These are phyloP conservation scores for Euleptes europaea DNA, from an alignment of 2,113 vertebrate species.

Conservation along the genomic window DNA sequence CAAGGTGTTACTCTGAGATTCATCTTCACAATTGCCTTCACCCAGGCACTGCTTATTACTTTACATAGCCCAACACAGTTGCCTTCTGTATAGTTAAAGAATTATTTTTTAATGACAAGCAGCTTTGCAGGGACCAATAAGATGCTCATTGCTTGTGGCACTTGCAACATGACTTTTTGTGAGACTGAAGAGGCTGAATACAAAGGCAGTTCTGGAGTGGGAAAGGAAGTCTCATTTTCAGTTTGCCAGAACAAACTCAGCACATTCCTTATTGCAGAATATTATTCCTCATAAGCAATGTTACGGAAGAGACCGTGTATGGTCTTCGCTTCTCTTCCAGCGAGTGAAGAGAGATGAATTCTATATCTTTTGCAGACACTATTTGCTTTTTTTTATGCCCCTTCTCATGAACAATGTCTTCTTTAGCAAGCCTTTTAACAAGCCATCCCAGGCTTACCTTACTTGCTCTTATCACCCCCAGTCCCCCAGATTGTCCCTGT, in stretches of 20 bases:
- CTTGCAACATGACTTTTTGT: background rate
- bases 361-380: background rate
- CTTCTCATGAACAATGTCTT: background rate
- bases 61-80: background rate
- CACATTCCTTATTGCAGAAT: background rate
- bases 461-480: background rate
- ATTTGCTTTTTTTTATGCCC: background rate
- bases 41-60: background rate
- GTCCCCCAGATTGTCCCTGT: background rate
- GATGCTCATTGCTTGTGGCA: background rate
- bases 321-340: background rate
- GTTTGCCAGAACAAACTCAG: background rate
- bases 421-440: background rate
- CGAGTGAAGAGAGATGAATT: background rate
- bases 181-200: background rate
- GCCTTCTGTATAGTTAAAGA: background rate
- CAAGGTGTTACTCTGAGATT: background rate
- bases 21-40: constrained; percentile 12
- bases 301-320: background rate
- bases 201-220: background rate
- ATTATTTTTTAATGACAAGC: fast-evolving
- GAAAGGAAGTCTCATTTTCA: background rate
- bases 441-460: background rate
- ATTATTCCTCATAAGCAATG: background rate
- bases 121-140: background rate